phyloP scores from a whole-genome alignment of 2,888 invertebrate species.

The Erannis defoliaria region DNA sequence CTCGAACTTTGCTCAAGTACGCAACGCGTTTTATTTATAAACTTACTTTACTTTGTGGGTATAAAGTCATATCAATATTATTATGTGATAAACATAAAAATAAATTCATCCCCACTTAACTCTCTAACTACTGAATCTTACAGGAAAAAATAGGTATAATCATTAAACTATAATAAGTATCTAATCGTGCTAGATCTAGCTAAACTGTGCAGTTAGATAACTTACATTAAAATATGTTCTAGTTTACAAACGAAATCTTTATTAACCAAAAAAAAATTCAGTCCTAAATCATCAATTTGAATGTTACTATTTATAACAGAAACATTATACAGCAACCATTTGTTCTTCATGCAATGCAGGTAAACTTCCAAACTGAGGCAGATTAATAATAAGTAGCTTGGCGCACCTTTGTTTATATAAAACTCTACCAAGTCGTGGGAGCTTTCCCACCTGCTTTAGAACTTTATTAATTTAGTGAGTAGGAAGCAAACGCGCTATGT shows the following conservation, averaged over 20 bases:
- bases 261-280: too few relatives aligned
- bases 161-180: too few relatives aligned
- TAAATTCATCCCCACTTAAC: too few relatives aligned
- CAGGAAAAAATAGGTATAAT: too few relatives aligned
- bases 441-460: slow-evolving; percentile 42
- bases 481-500: slow-evolving; percentile 13
- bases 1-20: slow-evolving; percentile 43
- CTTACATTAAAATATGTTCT: too few relatives aligned
- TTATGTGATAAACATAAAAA: too few relatives aligned
- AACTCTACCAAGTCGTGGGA: slow-evolving; percentile 40
- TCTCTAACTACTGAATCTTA: too few relatives aligned
- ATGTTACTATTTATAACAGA: background rate
- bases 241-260: too few relatives aligned
- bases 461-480: slow-evolving; percentile 47
- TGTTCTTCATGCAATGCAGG: slow-evolving; percentile 20
- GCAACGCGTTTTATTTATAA: slow-evolving; percentile 18
- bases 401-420: slow-evolving; percentile 42
- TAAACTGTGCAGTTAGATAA: too few relatives aligned
- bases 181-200: too few relatives aligned
- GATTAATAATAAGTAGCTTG: slow-evolving; percentile 22
- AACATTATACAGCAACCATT: background rate
- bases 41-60: background rate
- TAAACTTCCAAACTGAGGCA: slow-evolving; percentile 16
- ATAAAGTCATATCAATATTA: too few relatives aligned
- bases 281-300: too few relatives aligned